These are phyloP conservation scores for Harmothoe impar DNA, from an alignment of 2,888 invertebrate genomes.

Conservation along the genomic window DNA sequence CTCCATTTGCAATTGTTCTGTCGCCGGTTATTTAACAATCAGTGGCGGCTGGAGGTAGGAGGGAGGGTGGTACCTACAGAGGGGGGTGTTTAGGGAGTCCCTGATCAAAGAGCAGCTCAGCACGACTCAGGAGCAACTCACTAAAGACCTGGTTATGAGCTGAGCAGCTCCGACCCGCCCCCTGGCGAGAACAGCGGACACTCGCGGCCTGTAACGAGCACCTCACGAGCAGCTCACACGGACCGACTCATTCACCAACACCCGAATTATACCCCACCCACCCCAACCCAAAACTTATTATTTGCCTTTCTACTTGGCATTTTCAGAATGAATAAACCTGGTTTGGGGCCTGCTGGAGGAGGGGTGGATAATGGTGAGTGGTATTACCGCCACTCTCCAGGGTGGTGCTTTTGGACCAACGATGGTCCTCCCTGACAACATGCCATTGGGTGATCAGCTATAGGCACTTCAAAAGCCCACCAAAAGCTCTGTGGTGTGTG, in stretches of 20 bases:
- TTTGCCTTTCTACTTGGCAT: not conserved
- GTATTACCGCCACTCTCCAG: no score
- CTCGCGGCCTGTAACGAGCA: not conserved
- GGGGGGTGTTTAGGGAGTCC: constrained; percentile 23
- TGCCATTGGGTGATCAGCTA: constrained; percentile 35
- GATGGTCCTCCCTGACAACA: not conserved
- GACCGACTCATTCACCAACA: not conserved
- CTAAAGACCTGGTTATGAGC: constrained; percentile 50
- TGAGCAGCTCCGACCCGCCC: not conserved
- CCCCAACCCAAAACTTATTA: not conserved
- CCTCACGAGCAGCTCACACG: not conserved
- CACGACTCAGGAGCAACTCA: not conserved
- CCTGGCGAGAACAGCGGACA: not conserved
- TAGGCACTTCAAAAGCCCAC: not conserved
- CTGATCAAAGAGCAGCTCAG: constrained; percentile 47
- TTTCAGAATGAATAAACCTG: not conserved
- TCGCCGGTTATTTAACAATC: constrained; percentile 47
- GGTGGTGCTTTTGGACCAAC: not conserved
- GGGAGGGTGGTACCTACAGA: not conserved
- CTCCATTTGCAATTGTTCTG: constrained; percentile 53
- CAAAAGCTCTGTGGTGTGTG: constrained; percentile 4
- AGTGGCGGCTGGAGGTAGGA: not conserved
- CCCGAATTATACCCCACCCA: not conserved
- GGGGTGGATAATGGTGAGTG: no score
- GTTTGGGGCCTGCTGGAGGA: no score